Percentiles rank a stretch among this genome's conserved stretches.
Evolutionary conservation across 2,797 vertebrate genomes (phyloP).

Genomic region (Scolopax rusticola): DNA sequence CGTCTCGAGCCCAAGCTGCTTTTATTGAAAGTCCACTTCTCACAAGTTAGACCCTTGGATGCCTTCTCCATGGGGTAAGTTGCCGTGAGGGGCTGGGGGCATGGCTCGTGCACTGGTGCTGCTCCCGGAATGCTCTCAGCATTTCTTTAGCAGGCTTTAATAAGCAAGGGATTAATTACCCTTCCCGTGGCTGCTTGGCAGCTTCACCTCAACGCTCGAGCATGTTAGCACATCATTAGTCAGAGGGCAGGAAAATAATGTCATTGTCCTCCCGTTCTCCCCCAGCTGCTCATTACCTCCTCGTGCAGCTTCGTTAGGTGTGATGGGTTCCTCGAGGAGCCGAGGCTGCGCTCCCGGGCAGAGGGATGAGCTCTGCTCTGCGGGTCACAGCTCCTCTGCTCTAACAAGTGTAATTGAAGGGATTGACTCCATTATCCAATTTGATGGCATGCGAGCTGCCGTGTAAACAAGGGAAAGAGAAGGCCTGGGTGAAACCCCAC

Average conservation of each 20-base stretch:
- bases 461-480: constrained; percentile 9
- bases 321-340: background rate
- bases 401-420: background rate
- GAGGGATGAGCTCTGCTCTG: background rate
- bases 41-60: fast-evolving
- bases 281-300: background rate
- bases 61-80: background rate
- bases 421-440: background rate
- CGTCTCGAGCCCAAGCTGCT: fast-evolving
- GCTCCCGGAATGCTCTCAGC: background rate
- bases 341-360: background rate
- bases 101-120: fast-evolving
- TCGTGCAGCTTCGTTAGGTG: fast-evolving
- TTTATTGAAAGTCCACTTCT: background rate
- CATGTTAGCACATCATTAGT: background rate
- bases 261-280: background rate
- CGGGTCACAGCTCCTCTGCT: background rate
- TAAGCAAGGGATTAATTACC: constrained; percentile 39
- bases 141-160: background rate
- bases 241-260: background rate
- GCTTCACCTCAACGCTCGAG: background rate
- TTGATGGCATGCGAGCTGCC: background rate
- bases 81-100: background rate
- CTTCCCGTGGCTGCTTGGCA: background rate
- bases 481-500: background rate